Conservation (phyloP, 2,797 vertebrate genomes). For the Fringilla coelebs region DNA sequence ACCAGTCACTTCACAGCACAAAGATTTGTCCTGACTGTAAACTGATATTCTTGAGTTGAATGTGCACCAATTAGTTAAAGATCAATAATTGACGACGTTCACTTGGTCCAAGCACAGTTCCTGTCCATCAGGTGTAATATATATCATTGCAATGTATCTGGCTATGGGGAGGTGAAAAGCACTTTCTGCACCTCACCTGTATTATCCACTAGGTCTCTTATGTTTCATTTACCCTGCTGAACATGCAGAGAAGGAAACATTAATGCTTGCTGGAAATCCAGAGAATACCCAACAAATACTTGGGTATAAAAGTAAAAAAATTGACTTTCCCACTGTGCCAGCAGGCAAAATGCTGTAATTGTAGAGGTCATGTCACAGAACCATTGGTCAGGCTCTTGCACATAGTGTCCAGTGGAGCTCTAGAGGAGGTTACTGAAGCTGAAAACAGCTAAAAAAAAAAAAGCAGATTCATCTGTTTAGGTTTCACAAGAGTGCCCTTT, state of each 20-base stretch:
- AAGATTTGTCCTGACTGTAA: background rate
- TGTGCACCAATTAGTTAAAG: background rate
- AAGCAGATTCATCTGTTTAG: background rate
- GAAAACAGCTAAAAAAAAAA: background rate
- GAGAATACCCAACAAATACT: background rate
- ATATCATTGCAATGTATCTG: background rate
- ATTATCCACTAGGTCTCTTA: background rate
- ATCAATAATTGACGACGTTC: background rate
- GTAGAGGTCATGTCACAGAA: background rate
- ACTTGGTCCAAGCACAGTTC: background rate
- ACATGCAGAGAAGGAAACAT: background rate
- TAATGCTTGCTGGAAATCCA: background rate
- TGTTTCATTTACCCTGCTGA: background rate
- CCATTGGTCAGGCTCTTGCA: background rate
- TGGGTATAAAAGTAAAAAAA: background rate
- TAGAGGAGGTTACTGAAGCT: background rate
- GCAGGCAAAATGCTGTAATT: background rate
- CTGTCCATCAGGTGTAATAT: background rate
- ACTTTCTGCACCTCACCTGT: background rate
- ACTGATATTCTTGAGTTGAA: background rate
- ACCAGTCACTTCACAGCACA: background rate
- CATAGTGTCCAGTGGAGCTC: background rate
- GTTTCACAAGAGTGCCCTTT: background rate
- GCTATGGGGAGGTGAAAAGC: background rate
- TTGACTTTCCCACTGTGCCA: background rate